Percentiles rank a stretch among this genome's conserved stretches.
Conservation (phyloP, 1,140 invertebrate species). For the honey bee (Apis mellifera) region DNA sequence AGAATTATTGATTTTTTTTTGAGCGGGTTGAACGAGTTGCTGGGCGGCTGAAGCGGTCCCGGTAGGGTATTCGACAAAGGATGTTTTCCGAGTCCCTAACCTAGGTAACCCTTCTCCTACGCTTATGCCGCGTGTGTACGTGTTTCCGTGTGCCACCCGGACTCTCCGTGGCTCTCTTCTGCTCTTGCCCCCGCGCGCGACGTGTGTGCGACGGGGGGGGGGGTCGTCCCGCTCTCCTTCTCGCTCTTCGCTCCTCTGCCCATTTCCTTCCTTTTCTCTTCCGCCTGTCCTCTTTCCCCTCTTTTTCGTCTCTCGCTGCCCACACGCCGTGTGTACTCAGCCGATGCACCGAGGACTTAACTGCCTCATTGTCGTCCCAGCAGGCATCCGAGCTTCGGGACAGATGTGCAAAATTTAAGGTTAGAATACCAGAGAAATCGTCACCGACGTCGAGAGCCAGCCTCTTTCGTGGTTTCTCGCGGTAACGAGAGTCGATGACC, state of each 20-base stretch:
- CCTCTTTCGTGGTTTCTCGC: conserved; percentile 27
- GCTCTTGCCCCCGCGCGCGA: conserved; percentile 29
- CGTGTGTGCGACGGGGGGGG: conserved; percentile 52
- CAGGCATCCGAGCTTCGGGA: conserved; percentile 71
- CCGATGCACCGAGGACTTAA: conserved; percentile 77
- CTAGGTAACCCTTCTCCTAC: conserved; percentile 80
- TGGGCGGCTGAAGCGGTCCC: conserved; percentile 77
- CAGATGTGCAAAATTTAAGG: conserved; percentile 79
- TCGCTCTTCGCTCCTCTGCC: conserved; percentile 48
- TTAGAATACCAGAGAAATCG: conserved; percentile 61
- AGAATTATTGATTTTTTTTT: conserved; percentile 80
- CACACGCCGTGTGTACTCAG: conserved; percentile 74
- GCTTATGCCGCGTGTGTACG: conserved; percentile 52
- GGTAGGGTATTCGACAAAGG: conserved; percentile 80
- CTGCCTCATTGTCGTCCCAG: conserved; percentile 76
- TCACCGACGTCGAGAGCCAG: conserved; percentile 28
- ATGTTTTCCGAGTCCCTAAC: conserved; percentile 81
- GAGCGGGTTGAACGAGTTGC: conserved; percentile 78
- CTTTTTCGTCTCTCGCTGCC: conserved; percentile 61
- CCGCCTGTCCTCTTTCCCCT: conserved; percentile 62
- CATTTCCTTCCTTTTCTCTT: conserved; percentile 57
- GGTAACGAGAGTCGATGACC: conserved; percentile 32
- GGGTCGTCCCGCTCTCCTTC: conserved; percentile 59
- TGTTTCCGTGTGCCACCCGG: conserved; percentile 51
- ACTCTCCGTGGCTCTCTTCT: conserved; percentile 51